A percentile compares a stretch with the other conserved stretches of the same genome.
phyloP scores from a whole-genome alignment of 2,888 invertebrate species.

The Hypomecis punctinalis region DNA sequence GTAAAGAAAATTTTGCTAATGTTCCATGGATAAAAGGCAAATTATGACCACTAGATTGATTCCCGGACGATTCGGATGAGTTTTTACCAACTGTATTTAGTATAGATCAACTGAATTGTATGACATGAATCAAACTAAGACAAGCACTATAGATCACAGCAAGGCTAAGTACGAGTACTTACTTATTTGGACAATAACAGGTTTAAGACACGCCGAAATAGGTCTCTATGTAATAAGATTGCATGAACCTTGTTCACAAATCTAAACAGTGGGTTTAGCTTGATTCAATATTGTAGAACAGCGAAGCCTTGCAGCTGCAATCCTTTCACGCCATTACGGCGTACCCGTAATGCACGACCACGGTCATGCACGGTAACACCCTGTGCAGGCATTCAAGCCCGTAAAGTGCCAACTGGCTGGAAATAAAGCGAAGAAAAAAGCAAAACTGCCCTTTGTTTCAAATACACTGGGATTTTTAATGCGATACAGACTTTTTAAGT shows the following conservation, averaged over 20 bases:
- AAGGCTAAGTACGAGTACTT: no score
- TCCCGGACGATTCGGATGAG: slow-evolving; percentile 4
- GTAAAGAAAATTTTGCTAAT: slow-evolving; percentile 57
- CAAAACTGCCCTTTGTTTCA: slow-evolving; percentile 5
- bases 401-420: slow-evolving; percentile 59
- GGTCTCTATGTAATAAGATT: slow-evolving; percentile 20
- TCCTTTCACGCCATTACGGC: slow-evolving; percentile 69
- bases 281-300: slow-evolving; percentile 63
- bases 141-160: no score
- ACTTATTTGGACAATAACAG: no score
- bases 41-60: slow-evolving; percentile 27
- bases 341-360: slow-evolving; percentile 58
- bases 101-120: background rate
- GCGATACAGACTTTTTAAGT: no score
- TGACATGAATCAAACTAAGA: no score
- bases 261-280: slow-evolving; percentile 54
- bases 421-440: slow-evolving; percentile 23
- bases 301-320: slow-evolving; percentile 63
- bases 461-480: background rate
- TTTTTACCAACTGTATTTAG: background rate
- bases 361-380: slow-evolving; percentile 56
- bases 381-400: slow-evolving; percentile 58
- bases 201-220: background rate
- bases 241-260: slow-evolving; percentile 49
- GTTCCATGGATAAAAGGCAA: slow-evolving; percentile 46